Evolutionary conservation across 1,140 invertebrate species (phyloP).

Genomic region (Aleiodes sp.): DNA sequence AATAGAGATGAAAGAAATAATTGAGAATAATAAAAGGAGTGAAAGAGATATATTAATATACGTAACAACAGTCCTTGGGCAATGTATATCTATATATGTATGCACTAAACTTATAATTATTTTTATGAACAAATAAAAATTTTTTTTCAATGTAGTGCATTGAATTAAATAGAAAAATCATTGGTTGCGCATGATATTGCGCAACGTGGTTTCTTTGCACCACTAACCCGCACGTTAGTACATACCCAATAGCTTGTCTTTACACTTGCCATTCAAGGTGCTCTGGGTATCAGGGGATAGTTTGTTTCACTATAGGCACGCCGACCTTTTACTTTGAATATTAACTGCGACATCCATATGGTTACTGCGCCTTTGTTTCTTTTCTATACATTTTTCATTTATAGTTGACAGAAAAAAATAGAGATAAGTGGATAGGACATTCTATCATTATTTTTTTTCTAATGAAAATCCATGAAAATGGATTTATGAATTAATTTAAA

Average conservation of each 20-base stretch:
- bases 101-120: background rate
- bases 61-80: background rate
- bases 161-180: conserved; percentile 3
- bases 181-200: conserved; percentile 10
- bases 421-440: too few species aligned
- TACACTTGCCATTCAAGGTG: conserved; percentile 13
- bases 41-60: background rate
- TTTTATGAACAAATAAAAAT: background rate
- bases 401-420: too few species aligned
- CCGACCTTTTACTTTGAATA: conserved; percentile 17
- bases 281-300: conserved; percentile 8
- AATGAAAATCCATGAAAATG: too few species aligned
- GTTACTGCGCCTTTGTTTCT: conserved; percentile 1
- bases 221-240: background rate
- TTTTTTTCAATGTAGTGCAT: background rate
- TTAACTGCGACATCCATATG: background rate
- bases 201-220: conserved; percentile 10
- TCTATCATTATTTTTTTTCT: too few species aligned
- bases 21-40: background rate
- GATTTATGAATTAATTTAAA: too few species aligned
- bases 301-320: conserved; percentile 6
- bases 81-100: background rate
- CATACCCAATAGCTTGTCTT: background rate
- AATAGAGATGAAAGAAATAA: background rate
- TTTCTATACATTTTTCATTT: background rate